These are phyloP conservation scores for Drosophila carrolli DNA, from an alignment of 1,140 invertebrate genomes.

Conservation along the genomic window DNA sequence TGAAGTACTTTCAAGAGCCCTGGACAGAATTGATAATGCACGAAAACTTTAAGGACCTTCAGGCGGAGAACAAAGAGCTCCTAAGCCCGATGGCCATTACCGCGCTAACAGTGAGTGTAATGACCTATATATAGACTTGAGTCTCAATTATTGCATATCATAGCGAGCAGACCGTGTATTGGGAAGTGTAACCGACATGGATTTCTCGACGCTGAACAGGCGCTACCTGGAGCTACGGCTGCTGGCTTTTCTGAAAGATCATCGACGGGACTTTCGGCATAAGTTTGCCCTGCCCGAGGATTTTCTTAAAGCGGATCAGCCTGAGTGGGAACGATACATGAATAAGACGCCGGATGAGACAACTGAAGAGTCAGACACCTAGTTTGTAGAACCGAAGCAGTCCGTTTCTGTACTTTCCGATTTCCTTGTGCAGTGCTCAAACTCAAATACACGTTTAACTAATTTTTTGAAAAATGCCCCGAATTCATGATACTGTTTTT, in stretches of 20 bases:
- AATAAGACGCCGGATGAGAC: neutral
- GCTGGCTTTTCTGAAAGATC: conserved; percentile 50
- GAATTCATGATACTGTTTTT: neutral
- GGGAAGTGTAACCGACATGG: neutral
- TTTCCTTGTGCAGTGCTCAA: conserved; percentile 3
- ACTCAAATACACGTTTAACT: conserved; percentile 4
- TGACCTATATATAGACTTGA: neutral
- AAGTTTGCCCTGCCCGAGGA: conserved; percentile 71
- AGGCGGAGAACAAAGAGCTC: conserved; percentile 40
- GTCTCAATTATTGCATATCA: neutral
- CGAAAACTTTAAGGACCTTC: conserved; percentile 49
- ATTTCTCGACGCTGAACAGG: conserved; percentile 35
- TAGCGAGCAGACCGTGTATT: conserved; percentile 4
- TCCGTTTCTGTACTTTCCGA: conserved; percentile 5
- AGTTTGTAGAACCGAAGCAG: conserved; percentile 10
- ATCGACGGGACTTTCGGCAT: conserved; percentile 54
- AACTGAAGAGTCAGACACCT: neutral
- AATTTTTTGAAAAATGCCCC: conserved; percentile 25
- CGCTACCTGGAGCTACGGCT: conserved; percentile 51
- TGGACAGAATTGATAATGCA: conserved; percentile 75
- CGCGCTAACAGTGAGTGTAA: conserved; percentile 17
- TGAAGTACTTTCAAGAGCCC: conserved; percentile 62
- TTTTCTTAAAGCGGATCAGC: neutral
- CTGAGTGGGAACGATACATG: neutral
- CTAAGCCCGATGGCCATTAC: conserved; percentile 21